These are phyloP conservation scores for Varanus salvator DNA, from an alignment of 2,113 vertebrate genomes.

Conservation along the genomic window DNA sequence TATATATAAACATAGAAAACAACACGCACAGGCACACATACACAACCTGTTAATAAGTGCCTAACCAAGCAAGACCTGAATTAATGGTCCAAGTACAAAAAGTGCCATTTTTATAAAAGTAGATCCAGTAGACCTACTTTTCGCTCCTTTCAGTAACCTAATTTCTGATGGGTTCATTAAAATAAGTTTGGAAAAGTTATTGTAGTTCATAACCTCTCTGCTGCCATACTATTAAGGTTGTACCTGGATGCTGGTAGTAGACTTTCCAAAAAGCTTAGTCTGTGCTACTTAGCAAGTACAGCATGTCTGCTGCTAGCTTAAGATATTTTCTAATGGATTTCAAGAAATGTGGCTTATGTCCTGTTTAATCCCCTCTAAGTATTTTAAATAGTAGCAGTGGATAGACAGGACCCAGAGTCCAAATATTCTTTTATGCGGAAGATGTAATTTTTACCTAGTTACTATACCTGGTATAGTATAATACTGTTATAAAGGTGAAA, in stretches of 20 bases:
- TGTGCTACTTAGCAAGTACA: too few species aligned
- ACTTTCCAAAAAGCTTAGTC: too few species aligned
- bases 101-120: background rate
- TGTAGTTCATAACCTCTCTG: too few species aligned
- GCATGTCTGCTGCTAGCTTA: too few species aligned
- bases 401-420: background rate
- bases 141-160: background rate
- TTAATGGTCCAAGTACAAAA: background rate
- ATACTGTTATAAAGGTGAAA: background rate
- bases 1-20: background rate
- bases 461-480: background rate
- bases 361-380: background rate
- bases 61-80: too few species aligned
- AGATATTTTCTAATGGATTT: background rate
- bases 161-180: too few species aligned
- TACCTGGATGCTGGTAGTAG: too few species aligned
- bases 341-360: background rate
- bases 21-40: too few species aligned
- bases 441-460: background rate
- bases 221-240: too few species aligned
- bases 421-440: background rate
- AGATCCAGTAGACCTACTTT: background rate
- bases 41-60: background rate
- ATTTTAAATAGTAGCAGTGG: background rate
- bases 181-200: too few species aligned